These are phyloP conservation scores for Zosterops borbonicus DNA, from an alignment of 2,113 vertebrate genomes.

Conservation along the genomic window DNA sequence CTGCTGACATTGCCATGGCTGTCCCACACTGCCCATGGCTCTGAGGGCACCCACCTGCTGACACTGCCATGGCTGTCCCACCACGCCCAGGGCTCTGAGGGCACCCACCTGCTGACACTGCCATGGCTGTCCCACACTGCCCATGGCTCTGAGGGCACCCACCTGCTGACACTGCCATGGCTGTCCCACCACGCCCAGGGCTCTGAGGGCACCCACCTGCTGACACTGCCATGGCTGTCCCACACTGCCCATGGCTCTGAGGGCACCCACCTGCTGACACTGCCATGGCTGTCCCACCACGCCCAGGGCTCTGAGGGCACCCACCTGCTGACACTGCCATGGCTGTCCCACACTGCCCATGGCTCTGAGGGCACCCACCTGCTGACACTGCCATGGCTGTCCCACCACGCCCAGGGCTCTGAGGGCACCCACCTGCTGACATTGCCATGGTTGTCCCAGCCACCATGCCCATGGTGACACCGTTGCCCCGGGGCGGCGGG, in stretches of 20 bases:
- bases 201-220: slow-evolving; percentile 77
- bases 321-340: no score
- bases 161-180: slow-evolving; percentile 99
- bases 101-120: slow-evolving; percentile 93
- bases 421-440: slow-evolving; percentile 86
- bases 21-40: slow-evolving; percentile 95
- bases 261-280: slow-evolving; percentile 91
- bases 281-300: slow-evolving; percentile 97
- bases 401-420: no score
- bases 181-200: slow-evolving; percentile 94
- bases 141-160: slow-evolving; percentile 77
- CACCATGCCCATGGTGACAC: slow-evolving; percentile 96
- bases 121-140: slow-evolving; percentile 98
- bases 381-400: no score
- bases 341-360: no score
- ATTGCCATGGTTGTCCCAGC: slow-evolving; percentile 99
- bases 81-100: slow-evolving; percentile 78
- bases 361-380: no score
- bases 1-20: slow-evolving; percentile 99
- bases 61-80: slow-evolving; percentile 99
- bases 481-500: slow-evolving; percentile 80
- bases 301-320: no score
- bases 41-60: slow-evolving; percentile 81
- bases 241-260: slow-evolving; percentile 89
- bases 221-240: slow-evolving; percentile 98